Base-by-base conservation (phyloP, 30 jellyfish, hydroid and myxozoan genomes). In the Cassiopea andromeda region DNA sequence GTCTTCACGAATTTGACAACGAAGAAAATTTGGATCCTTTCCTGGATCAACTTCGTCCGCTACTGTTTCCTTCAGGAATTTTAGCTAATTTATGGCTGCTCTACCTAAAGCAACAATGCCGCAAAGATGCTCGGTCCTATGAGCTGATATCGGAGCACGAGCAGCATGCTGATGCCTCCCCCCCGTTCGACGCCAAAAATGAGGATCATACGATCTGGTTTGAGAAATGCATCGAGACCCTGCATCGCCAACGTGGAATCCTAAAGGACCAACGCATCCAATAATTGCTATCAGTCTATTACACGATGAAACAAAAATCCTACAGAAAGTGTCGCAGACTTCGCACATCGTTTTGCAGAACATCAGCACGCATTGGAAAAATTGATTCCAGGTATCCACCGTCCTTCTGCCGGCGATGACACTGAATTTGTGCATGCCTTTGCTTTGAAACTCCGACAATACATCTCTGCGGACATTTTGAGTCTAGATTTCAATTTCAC, bases 81-180 rank as follows among this genome's bases (percentile, higher is more conserved):
- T 18, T 70, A 1, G 71, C 90, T 12, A 38, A 10, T 68, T 82
- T 66, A 9, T 82, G 81, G 90, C 38, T 82, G 6, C 46, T 73
- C 2, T 82, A 66, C 19, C 47, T 82, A 15, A 82, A 67, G 83
- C 90, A 82, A 43, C 81, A 82, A 82, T 82, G 90, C 46, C 90
- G 44, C 17, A 44, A 82, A 64, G 89, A 82, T 54, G 2, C 88
- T 4, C 84, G 82, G 6, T 72, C 90, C 13, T 82, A 45, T n/a
- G 90, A 82, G 38, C n/a, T 82, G 9, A 81, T 61, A 45, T 60
- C 83, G 8, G 54, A 84, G 43, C 59, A 50, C 43, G 83, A 81
- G 45, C 2, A 8, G 44, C 43, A 44, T 9, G 61, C 54, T 43
- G 12, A 54, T 6, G 64, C 64, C 12, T 27, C 38, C 38, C 7